Percentiles rank a stretch among this genome's conserved stretches.
phyloP scores from a whole-genome alignment of 2,888 invertebrate species.

The Melinaea marsaeus region DNA sequence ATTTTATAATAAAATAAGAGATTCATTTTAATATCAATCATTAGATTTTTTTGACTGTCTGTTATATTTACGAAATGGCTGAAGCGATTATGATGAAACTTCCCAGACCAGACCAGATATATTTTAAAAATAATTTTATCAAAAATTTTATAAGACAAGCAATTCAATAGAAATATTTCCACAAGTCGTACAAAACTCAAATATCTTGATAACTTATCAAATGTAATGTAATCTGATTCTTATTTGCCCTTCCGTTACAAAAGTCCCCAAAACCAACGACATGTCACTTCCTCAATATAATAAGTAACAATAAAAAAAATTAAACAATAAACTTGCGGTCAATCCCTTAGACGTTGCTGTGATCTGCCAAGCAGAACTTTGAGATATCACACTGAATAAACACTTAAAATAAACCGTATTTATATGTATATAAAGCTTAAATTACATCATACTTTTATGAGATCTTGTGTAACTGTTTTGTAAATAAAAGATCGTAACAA shows the following conservation, averaged over 20 bases:
- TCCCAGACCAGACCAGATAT: too few species aligned
- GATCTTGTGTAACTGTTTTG: constrained; percentile 26
- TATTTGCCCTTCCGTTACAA: constrained; percentile 34
- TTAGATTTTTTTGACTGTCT: too few species aligned
- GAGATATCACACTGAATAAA: constrained; percentile 28
- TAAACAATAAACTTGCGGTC: constrained; percentile 57
- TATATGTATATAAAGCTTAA: constrained; percentile 3
- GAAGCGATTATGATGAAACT: too few species aligned
- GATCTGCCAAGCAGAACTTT: constrained; percentile 53
- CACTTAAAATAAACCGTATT: constrained; percentile 14
- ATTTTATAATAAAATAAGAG: too few species aligned
- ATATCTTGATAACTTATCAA: too few species aligned
- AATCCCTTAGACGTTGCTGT: constrained; percentile 51
- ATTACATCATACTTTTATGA: constrained; percentile 16
- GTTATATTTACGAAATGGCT: too few species aligned
- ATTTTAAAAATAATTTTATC: too few species aligned
- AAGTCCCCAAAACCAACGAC: constrained; percentile 60
- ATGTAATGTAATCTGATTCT: constrained; percentile 12
- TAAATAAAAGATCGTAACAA: constrained; percentile 14
- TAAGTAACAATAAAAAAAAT: constrained; percentile 61
- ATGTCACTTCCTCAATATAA: constrained; percentile 60
- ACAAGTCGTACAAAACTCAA: too few species aligned
- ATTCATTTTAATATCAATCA: too few species aligned
- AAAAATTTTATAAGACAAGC: too few species aligned
- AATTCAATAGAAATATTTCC: too few species aligned